phyloP scores from a whole-genome alignment of 2,888 invertebrate species.

The Microctonus brassicae region DNA sequence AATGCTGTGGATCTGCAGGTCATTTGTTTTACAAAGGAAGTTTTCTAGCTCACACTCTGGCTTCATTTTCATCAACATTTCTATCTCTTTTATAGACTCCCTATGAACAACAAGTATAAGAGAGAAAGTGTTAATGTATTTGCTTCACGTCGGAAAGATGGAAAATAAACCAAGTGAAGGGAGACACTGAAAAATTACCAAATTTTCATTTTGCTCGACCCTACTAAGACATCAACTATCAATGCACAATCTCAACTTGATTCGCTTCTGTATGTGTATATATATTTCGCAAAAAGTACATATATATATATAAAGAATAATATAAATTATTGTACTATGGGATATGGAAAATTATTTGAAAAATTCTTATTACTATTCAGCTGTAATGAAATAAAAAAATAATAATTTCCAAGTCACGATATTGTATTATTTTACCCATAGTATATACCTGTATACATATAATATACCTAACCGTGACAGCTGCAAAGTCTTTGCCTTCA shows the following conservation, averaged over 20 bases:
- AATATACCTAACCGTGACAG: conserved; percentile 10
- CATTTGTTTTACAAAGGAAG: conserved; percentile 36
- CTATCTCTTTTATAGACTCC: conserved; percentile 6
- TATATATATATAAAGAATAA: too few relatives aligned
- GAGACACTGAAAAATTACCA: too few relatives aligned
- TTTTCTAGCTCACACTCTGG: background rate
- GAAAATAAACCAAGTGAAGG: conserved; percentile 11
- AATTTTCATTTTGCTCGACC: too few relatives aligned
- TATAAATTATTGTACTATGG: background rate
- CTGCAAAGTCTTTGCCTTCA: conserved; percentile 21
- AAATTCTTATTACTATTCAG: background rate
- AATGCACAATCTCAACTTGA: too few relatives aligned
- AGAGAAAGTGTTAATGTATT: conserved; percentile 40
- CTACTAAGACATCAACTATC: too few relatives aligned
- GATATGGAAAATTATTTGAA: background rate
- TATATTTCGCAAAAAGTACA: too few relatives aligned
- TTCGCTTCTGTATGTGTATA: too few relatives aligned
- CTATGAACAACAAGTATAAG: conserved; percentile 25
- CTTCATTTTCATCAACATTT: conserved; percentile 2
- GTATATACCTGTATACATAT: background rate
- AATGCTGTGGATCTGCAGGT: conserved; percentile 30
- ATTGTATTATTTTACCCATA: too few relatives aligned
- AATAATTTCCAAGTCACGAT: background rate
- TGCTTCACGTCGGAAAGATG: conserved; percentile 25
- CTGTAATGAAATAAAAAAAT: background rate